Conservation (phyloP, 1,140 invertebrate genomes). For the Elysia chlorotica region DNA sequence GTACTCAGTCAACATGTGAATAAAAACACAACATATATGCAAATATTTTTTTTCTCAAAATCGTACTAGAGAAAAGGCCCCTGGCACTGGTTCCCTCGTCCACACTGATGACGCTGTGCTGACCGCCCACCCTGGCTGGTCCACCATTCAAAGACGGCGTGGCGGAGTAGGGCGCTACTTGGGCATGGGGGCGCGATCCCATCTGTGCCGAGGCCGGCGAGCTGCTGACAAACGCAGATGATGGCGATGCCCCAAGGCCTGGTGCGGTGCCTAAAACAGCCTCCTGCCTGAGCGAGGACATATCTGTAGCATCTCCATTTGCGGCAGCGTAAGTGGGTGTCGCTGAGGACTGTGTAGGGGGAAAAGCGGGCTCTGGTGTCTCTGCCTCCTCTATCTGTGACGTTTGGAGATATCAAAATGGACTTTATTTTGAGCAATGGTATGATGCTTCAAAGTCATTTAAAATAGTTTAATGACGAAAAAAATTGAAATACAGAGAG, state of each 20-base stretch:
- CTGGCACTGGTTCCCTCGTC: slow-evolving; percentile 40
- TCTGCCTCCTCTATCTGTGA: slow-evolving; percentile 43
- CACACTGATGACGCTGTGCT: slow-evolving; percentile 46
- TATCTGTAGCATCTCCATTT: neutral
- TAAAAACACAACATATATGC: neutral
- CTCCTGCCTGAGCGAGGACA: neutral
- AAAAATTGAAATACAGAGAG: too few species aligned
- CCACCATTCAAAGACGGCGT: too few species aligned
- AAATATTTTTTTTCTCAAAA: neutral
- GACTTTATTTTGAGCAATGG: too few species aligned
- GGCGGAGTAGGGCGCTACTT: slow-evolving; percentile 37
- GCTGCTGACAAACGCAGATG: neutral
- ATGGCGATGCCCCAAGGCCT: slow-evolving; percentile 12
- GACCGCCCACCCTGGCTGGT: neutral
- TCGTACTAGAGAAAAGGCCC: slow-evolving; percentile 22
- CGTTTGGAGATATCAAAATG: too few species aligned
- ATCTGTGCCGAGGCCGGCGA: slow-evolving; percentile 19
- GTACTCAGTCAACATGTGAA: neutral
- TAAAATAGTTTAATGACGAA: too few species aligned
- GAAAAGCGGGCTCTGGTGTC: slow-evolving; percentile 20
- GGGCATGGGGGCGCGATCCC: slow-evolving; percentile 45
- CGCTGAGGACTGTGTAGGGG: slow-evolving; percentile 1
- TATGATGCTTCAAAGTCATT: too few species aligned
- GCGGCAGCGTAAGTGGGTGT: slow-evolving; percentile 11
- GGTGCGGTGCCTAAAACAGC: neutral